phyloP scores from a whole-genome alignment of 2,797 vertebrate species.

The Cheirogaleus major region DNA sequence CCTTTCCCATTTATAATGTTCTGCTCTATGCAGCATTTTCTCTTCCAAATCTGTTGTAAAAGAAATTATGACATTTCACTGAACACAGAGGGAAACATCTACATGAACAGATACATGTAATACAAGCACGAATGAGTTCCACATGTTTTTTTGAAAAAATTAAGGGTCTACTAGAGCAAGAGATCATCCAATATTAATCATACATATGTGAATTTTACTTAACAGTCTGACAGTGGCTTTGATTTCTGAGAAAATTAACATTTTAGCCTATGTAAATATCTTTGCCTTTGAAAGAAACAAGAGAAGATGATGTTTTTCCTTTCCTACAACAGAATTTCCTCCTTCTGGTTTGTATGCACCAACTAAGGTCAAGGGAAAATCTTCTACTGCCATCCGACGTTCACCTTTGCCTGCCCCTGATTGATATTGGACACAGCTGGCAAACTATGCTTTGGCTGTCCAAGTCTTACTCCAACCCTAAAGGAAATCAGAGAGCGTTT shows the following conservation, averaged over 20 bases:
- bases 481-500: slow-evolving; percentile 24
- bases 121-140: slow-evolving; percentile 71
- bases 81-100: slow-evolving; percentile 65
- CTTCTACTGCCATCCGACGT: background rate
- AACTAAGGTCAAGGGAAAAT: slow-evolving; percentile 36
- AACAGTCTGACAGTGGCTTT: slow-evolving; percentile 49
- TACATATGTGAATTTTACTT: slow-evolving; percentile 46
- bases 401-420: slow-evolving; percentile 46
- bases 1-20: slow-evolving; percentile 43
- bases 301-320: background rate
- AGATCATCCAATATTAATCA: slow-evolving; percentile 60
- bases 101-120: slow-evolving; percentile 55
- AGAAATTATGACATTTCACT: slow-evolving; percentile 70
- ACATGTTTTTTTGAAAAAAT: slow-evolving; percentile 62
- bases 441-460: background rate
- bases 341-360: background rate
- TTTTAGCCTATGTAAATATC: slow-evolving; percentile 68
- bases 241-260: slow-evolving; percentile 74
- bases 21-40: slow-evolving; percentile 39
- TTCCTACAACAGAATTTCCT: slow-evolving; percentile 38
- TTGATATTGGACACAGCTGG: slow-evolving; percentile 12
- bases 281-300: slow-evolving; percentile 60
- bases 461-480: background rate
- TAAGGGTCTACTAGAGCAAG: slow-evolving; percentile 9
- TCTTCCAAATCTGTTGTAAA: slow-evolving; percentile 38